Evolutionary conservation across 2,113 vertebrate species (phyloP).

Genomic region (Chlorodrepanis virens): DNA sequence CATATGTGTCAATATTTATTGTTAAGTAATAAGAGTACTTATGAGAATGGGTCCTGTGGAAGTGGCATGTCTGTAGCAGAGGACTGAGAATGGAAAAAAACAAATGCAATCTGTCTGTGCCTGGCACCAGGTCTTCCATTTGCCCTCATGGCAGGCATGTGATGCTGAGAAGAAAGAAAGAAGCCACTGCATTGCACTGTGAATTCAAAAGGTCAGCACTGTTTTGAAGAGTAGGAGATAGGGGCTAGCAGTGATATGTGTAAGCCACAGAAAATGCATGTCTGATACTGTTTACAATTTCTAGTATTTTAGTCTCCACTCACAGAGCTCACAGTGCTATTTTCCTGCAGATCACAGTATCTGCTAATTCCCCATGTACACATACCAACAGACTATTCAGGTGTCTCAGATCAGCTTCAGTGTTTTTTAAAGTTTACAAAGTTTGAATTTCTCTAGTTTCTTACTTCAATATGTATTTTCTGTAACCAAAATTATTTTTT

Average conservation of each 20-base stretch:
- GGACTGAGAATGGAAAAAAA: neutral
- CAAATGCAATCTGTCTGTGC: conserved; percentile 11
- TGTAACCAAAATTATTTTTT: neutral
- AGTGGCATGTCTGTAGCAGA: neutral
- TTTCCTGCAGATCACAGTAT: neutral
- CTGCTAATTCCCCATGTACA: neutral
- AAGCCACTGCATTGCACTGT: neutral
- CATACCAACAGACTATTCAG: neutral
- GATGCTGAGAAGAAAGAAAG: neutral
- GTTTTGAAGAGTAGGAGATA: neutral
- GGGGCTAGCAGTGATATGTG: neutral
- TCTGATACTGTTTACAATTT: neutral
- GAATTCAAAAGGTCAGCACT: neutral
- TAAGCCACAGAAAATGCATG: neutral
- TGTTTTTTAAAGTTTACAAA: neutral
- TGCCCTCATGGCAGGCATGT: neutral
- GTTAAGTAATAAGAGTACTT: neutral
- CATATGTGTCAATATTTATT: neutral
- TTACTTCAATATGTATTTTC: neutral
- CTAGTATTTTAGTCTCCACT: neutral
- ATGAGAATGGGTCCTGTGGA: neutral
- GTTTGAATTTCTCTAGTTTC: neutral
- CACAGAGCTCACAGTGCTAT: neutral
- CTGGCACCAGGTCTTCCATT: conserved; percentile 10
- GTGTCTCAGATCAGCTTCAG: neutral